phyloP scores from a whole-genome alignment of 2,888 invertebrate genomes.

The Dynastes maya region DNA sequence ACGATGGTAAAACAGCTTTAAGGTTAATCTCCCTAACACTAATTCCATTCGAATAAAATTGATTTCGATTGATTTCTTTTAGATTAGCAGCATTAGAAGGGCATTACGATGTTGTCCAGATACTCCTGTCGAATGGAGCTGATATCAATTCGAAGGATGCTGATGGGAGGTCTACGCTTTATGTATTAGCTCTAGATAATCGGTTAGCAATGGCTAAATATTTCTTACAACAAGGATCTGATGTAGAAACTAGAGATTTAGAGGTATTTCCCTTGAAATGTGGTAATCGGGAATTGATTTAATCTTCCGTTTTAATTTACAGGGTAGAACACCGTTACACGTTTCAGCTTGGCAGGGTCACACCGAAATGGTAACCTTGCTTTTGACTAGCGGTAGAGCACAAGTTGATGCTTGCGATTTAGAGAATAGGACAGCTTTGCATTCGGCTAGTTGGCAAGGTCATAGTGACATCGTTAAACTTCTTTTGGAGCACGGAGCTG shows the following conservation, averaged over 20 bases:
- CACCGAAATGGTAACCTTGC: conserved; percentile 89
- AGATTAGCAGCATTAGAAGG: conserved; percentile 88
- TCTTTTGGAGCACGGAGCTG: conserved; percentile 85
- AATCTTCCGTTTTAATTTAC: conserved; percentile 46
- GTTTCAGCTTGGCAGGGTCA: conserved; percentile 97
- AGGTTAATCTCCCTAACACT: conserved; percentile 67
- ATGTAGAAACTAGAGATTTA: conserved; percentile 89
- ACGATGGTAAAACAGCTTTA: conserved; percentile 92
- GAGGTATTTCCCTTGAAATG: conserved; percentile 73
- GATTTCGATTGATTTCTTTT: conserved; percentile 46
- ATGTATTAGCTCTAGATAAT: conserved; percentile 92
- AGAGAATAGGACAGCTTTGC: conserved; percentile 90
- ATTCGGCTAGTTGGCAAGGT: conserved; percentile 97
- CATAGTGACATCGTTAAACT: conserved; percentile 88
- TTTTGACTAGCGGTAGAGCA: conserved; percentile 83
- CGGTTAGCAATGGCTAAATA: conserved; percentile 87
- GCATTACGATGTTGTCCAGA: conserved; percentile 84
- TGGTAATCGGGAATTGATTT: neutral
- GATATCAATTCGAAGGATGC: conserved; percentile 93
- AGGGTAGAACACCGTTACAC: conserved; percentile 91
- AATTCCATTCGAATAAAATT: too few species aligned
- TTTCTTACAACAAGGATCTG: conserved; percentile 84
- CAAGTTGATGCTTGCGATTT: conserved; percentile 91
- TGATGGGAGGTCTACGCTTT: conserved; percentile 92
- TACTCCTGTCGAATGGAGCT: conserved; percentile 82